Evolutionary conservation across 1,140 invertebrate species (phyloP).

Genomic region (Patella vulgata): DNA sequence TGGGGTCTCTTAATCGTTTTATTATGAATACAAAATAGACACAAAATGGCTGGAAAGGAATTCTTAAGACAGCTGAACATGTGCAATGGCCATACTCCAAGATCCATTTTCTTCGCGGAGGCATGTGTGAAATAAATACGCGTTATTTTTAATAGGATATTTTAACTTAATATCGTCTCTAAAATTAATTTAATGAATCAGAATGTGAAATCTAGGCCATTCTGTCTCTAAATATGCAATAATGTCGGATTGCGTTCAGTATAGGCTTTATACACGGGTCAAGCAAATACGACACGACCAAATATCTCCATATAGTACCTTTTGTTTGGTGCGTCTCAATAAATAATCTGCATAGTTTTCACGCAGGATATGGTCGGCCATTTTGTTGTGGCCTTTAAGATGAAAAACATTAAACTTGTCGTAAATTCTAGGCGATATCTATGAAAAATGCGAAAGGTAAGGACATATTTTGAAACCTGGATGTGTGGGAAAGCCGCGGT

Average conservation of each 20-base stretch:
- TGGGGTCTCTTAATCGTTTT: not conserved
- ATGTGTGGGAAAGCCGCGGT: not conserved
- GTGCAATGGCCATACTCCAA: slow-evolving; percentile 1
- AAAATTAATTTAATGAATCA: too few species aligned
- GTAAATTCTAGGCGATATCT: slow-evolving; percentile 32
- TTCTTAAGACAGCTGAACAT: not conserved
- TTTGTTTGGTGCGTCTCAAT: slow-evolving; percentile 28
- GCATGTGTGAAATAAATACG: slow-evolving; percentile 36
- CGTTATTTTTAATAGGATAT: slow-evolving; percentile 8
- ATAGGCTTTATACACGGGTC: not conserved
- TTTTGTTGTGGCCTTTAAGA: slow-evolving; percentile 50
- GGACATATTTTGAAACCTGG: slow-evolving; percentile 1
- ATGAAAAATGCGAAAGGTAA: slow-evolving; percentile 40
- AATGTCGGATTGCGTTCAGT: slow-evolving; percentile 1
- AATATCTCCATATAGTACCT: slow-evolving; percentile 21
- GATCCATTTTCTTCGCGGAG: slow-evolving; percentile 38
- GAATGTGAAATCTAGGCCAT: not conserved
- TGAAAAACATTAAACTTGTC: slow-evolving; percentile 35
- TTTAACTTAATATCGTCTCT: too few species aligned
- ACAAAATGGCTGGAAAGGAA: slow-evolving; percentile 9
- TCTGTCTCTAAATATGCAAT: not conserved
- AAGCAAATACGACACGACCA: slow-evolving; percentile 22
- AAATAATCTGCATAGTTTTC: slow-evolving; percentile 52
- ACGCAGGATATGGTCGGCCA: slow-evolving; percentile 52
- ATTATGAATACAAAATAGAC: not conserved